Evolutionary conservation across 2,888 invertebrate genomes (phyloP).

Genomic region (Dynastes grantii): DNA sequence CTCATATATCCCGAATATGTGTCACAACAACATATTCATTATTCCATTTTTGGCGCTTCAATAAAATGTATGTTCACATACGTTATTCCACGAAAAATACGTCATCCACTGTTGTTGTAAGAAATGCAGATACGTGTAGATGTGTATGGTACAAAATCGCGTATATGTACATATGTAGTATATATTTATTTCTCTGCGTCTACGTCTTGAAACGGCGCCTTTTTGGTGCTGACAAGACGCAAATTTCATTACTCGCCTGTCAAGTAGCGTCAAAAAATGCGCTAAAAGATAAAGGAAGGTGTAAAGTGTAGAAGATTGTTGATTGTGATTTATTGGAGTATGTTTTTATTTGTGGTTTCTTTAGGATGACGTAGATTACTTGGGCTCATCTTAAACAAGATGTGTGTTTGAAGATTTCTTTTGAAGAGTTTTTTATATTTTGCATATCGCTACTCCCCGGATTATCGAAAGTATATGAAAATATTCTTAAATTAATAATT

Average conservation of each 20-base stretch:
- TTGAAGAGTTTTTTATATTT: too few species aligned
- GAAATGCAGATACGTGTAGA: neutral
- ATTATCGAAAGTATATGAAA: too few species aligned
- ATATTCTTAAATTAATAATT: too few species aligned
- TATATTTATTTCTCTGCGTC: neutral
- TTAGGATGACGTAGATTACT: too few species aligned
- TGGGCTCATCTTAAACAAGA: too few species aligned
- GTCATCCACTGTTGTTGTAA: conserved; percentile 19
- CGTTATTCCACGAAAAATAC: conserved; percentile 27
- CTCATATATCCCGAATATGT: conserved; percentile 5
- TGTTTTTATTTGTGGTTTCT: too few species aligned
- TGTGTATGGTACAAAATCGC: conserved; percentile 4
- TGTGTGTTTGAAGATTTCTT: too few species aligned
- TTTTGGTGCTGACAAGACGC: conserved; percentile 11
- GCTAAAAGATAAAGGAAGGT: conserved; percentile 1
- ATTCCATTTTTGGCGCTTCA: conserved; percentile 33
- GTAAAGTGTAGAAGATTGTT: too few species aligned
- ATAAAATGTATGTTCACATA: conserved; percentile 10
- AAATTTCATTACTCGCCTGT: conserved; percentile 30
- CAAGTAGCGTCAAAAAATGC: conserved; percentile 1
- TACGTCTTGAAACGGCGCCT: conserved; percentile 3
- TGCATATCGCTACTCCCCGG: too few species aligned
- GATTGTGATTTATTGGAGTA: too few species aligned
- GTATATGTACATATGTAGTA: neutral
- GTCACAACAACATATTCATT: conserved; percentile 30